Conservation (phyloP, 2,888 invertebrate genomes). For the Aphidoletes aphidimyza region DNA sequence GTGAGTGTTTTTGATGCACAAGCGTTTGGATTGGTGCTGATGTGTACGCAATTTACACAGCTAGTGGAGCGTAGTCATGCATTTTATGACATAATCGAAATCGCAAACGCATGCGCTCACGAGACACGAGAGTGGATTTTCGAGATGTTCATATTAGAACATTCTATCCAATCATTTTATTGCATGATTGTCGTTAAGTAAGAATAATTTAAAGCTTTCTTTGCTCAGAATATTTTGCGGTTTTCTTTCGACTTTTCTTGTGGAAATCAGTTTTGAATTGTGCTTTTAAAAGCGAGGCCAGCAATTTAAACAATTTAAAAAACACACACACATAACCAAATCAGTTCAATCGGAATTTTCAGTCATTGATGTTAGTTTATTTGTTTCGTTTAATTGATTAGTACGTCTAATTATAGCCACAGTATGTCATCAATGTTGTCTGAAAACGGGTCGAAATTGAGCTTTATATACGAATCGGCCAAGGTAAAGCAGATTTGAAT, state of each 20-base stretch:
- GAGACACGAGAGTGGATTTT: background rate
- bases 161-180: background rate
- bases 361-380: background rate
- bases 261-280: too few relatives aligned
- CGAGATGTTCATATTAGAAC: too few relatives aligned
- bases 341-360: background rate
- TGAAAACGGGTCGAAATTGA: background rate
- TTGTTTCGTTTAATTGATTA: background rate
- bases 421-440: background rate
- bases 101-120: background rate
- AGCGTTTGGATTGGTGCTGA: background rate
- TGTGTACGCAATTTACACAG: too few relatives aligned
- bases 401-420: background rate
- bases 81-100: slow-evolving; percentile 30
- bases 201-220: too few relatives aligned
- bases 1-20: too few relatives aligned
- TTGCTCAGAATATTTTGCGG: too few relatives aligned
- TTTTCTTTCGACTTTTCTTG: too few relatives aligned
- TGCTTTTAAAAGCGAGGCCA: too few relatives aligned
- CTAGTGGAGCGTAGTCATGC: slow-evolving; percentile 8
- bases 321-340: background rate
- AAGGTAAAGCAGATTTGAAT: background rate
- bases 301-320: too few relatives aligned
- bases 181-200: background rate
- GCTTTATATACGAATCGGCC: background rate